Evolutionary conservation across 2,888 invertebrate species (phyloP).

Genomic region (Amphipyra berbera): DNA sequence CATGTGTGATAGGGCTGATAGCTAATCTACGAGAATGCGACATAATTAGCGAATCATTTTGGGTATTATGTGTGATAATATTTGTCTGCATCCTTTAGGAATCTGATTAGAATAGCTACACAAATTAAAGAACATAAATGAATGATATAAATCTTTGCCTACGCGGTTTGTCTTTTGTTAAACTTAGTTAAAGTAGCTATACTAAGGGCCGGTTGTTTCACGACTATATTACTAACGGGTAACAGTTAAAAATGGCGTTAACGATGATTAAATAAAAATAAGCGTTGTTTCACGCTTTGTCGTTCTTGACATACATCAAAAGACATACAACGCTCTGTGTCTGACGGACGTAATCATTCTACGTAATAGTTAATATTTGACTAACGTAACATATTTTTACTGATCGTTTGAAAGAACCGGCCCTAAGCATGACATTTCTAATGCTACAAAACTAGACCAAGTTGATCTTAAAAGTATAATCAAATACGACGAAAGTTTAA

Average conservation of each 20-base stretch:
- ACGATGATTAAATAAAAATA: too few relatives aligned
- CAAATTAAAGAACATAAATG: neutral
- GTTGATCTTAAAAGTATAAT: neutral
- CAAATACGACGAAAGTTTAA: neutral
- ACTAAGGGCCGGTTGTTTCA: too few relatives aligned
- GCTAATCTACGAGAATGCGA: constrained; percentile 70
- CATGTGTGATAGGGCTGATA: constrained; percentile 81
- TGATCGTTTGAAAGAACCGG: too few relatives aligned
- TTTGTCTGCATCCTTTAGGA: constrained; percentile 21
- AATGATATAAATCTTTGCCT: neutral
- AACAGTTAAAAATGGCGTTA: too few relatives aligned
- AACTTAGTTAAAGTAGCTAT: neutral
- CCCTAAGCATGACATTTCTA: too few relatives aligned
- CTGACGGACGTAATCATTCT: too few relatives aligned
- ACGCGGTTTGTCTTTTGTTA: neutral
- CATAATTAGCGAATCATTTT: constrained; percentile 68
- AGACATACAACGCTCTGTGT: too few relatives aligned
- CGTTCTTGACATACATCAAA: too few relatives aligned
- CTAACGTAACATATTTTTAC: too few relatives aligned
- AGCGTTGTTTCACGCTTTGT: too few relatives aligned
- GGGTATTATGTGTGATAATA: constrained; percentile 40
- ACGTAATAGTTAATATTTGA: too few relatives aligned
- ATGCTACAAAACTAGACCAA: neutral
- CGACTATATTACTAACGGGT: too few relatives aligned
- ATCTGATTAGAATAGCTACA: constrained; percentile 18